Evolutionary conservation across 2,113 vertebrate genomes (phyloP).

Genomic region (Typhlomys cinereus): DNA sequence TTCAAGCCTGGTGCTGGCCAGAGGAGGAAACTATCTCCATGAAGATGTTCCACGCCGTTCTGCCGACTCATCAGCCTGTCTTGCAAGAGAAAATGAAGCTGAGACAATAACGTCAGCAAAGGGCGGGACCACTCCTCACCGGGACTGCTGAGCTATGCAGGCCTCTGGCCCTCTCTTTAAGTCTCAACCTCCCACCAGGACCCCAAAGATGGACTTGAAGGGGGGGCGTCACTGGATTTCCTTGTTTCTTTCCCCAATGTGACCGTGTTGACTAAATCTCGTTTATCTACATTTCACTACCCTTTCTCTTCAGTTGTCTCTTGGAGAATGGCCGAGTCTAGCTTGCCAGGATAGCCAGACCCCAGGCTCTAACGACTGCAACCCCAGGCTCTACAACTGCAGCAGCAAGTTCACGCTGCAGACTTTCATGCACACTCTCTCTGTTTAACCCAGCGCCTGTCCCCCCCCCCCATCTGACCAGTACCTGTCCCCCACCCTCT

Average conservation of each 20-base stretch:
- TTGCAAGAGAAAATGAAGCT: not conserved
- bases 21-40: not conserved
- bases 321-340: not conserved
- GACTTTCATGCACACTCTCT: not conserved
- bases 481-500: not conserved
- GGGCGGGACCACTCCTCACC: too few species aligned
- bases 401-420: not conserved
- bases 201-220: not conserved
- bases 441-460: not conserved
- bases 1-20: not conserved
- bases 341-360: too few species aligned
- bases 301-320: not conserved
- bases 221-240: not conserved
- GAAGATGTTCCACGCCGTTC: not conserved
- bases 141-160: too few species aligned
- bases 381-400: not conserved
- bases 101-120: not conserved
- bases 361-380: too few species aligned
- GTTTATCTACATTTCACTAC: rapidly evolving
- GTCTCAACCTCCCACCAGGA: not conserved
- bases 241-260: not conserved
- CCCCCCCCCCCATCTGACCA: not conserved
- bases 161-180: not conserved
- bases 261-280: not conserved
- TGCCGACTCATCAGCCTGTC: not conserved